phyloP scores from a whole-genome alignment of 2,113 vertebrate species.

The human (Homo sapiens) region GRCh38 chr21:35439001-35439500 shows the following conservation, averaged over 20 bases:
- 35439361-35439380: neutral
- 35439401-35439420: neutral
- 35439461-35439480: neutral
- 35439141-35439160: neutral
- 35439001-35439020: neutral
- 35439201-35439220: neutral
- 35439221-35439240: neutral
- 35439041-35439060: too few species aligned
- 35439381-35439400: neutral
- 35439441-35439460: neutral
- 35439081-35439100: neutral
- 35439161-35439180: accelerated
- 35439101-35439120: neutral
- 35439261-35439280: neutral
- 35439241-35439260: neutral
- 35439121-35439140: neutral
- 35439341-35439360: neutral
- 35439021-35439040: neutral
- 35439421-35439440: neutral
- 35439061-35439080: neutral
- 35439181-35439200: neutral
- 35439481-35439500: neutral
- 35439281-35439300: neutral
- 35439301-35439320: neutral
- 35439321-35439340: neutral